phyloP scores from a whole-genome alignment of 2,797 vertebrate species.

The Cyclopterus lumpus region DNA sequence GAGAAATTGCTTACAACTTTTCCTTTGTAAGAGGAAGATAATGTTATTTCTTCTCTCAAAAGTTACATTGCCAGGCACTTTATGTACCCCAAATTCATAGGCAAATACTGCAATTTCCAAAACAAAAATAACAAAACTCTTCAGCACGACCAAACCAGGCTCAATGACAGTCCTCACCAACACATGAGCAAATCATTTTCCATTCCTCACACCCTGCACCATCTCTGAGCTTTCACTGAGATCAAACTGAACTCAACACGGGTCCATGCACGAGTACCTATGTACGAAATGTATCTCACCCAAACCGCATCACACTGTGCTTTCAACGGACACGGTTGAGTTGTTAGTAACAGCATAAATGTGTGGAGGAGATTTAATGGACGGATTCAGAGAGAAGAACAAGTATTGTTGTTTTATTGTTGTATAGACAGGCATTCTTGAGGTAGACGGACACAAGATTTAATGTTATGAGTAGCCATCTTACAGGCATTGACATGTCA shows the following conservation, averaged over 20 bases:
- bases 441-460: slow-evolving; percentile 49
- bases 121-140: slow-evolving; percentile 1
- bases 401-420: slow-evolving; percentile 24
- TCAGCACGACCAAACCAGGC: slow-evolving; percentile 8
- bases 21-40: not conserved
- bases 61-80: not conserved
- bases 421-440: slow-evolving; percentile 55
- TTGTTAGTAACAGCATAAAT: slow-evolving; percentile 71
- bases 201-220: slow-evolving; percentile 35
- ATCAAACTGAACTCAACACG: slow-evolving; percentile 28
- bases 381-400: slow-evolving; percentile 40
- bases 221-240: slow-evolving; percentile 5
- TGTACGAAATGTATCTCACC: slow-evolving; percentile 17
- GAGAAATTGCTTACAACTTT: not conserved
- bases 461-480: slow-evolving; percentile 58
- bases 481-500: slow-evolving; percentile 47
- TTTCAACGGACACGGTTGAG: slow-evolving; percentile 35
- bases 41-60: not conserved
- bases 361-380: not conserved
- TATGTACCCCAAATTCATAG: not conserved
- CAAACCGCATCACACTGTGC: slow-evolving; percentile 20
- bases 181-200: not conserved
- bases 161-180: slow-evolving; percentile 38
- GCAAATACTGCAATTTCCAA: slow-evolving; percentile 7
- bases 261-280: slow-evolving; percentile 56